A percentile compares a stretch with the other conserved stretches of the same genome.
Evolutionary conservation across 2,113 vertebrate genomes (phyloP).

Genomic region (Pionites leucogaster): DNA sequence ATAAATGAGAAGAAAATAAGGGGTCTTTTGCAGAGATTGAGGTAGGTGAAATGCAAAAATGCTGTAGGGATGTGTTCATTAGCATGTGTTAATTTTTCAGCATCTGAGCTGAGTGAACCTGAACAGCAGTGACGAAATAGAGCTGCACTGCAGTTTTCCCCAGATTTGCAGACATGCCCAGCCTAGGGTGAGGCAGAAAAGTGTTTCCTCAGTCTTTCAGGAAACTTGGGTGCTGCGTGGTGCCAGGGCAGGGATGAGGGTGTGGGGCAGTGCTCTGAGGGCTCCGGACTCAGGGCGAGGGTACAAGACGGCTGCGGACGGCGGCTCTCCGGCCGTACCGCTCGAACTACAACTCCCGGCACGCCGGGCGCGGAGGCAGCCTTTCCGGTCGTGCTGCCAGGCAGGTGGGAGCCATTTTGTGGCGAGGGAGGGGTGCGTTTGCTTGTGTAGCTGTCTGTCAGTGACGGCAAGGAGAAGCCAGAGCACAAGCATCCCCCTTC

Average conservation of each 20-base stretch:
- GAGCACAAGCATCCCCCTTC: neutral
- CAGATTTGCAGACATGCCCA: rapidly evolving
- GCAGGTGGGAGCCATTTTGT: neutral
- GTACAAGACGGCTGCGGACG: too few species aligned
- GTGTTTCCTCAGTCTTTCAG: rapidly evolving
- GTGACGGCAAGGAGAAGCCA: rapidly evolving
- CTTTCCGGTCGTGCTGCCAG: neutral
- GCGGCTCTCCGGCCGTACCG: rapidly evolving
- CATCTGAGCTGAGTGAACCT: neutral
- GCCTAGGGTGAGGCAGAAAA: neutral
- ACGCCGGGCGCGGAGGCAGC: neutral
- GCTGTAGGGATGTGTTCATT: too few species aligned
- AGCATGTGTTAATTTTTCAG: neutral
- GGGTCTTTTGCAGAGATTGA: neutral
- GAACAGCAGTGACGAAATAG: neutral
- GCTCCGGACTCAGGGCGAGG: neutral
- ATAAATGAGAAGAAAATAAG: neutral
- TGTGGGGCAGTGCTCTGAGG: neutral
- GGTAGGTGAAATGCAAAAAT: too few species aligned
- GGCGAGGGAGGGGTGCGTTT: rapidly evolving
- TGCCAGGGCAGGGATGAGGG: neutral
- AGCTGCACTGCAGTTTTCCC: neutral
- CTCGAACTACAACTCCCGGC: neutral
- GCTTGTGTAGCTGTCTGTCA: rapidly evolving
- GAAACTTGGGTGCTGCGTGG: rapidly evolving